These are phyloP conservation scores for Cactoblastis cactorum DNA, from an alignment of 2,888 invertebrate species.

Conservation along the genomic window DNA sequence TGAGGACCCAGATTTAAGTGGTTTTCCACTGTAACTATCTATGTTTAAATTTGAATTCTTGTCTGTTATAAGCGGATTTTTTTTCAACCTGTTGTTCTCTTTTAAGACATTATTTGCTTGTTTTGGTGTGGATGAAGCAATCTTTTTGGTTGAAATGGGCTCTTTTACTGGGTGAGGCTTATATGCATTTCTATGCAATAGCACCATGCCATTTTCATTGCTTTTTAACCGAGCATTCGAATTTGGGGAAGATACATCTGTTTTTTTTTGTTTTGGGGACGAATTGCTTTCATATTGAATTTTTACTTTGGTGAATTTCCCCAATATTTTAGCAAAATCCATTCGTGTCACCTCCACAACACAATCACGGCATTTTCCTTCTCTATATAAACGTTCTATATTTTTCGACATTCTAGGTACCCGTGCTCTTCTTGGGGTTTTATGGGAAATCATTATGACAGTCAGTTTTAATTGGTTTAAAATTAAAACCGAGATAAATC, in stretches of 20 bases:
- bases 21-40: conserved; percentile 24
- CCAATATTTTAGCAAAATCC: conserved; percentile 74
- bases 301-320: conserved; percentile 73
- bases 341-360: conserved; percentile 66
- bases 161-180: conserved; percentile 53
- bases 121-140: conserved; percentile 25
- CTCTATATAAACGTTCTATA: conserved; percentile 60
- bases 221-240: conserved; percentile 54
- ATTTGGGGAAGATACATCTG: conserved; percentile 32
- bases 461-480: conserved; percentile 1
- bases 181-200: conserved; percentile 51
- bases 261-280: conserved; percentile 47
- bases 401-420: conserved; percentile 55
- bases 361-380: conserved; percentile 68
- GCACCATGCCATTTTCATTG: conserved; percentile 73
- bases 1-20: conserved; percentile 28
- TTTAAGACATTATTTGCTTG: conserved; percentile 51
- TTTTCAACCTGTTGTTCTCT: conserved; percentile 61
- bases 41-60: conserved; percentile 33
- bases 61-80: conserved; percentile 35
- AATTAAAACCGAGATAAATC: background rate
- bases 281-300: conserved; percentile 66
- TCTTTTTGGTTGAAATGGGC: conserved; percentile 35
- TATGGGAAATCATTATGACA: conserved; percentile 56
- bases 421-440: conserved; percentile 45